Conservation (phyloP, 2,888 invertebrate species). For the Phania funesta region DNA sequence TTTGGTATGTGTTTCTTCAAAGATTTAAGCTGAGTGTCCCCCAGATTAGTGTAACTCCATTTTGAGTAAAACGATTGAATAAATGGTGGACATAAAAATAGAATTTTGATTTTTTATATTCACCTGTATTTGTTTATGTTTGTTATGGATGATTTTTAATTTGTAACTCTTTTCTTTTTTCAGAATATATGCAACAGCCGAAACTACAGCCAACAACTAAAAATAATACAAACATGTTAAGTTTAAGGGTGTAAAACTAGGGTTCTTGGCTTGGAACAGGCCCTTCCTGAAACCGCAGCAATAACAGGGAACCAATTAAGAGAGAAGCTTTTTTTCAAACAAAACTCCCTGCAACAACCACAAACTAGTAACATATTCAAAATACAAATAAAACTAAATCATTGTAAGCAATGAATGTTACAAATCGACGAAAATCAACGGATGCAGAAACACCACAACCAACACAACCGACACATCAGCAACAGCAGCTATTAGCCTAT, state of each 20-base stretch:
- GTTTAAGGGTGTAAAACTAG: slow-evolving; percentile 12
- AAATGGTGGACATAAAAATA: no score
- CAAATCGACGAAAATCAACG: slow-evolving; percentile 70
- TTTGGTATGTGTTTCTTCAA: no score
- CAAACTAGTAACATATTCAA: slow-evolving; percentile 1
- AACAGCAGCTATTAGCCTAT: slow-evolving; percentile 57
- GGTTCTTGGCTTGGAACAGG: slow-evolving; percentile 9
- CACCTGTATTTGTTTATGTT: no score
- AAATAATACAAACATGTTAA: slow-evolving; percentile 32
- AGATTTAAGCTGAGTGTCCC: no score
- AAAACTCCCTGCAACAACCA: not conserved
- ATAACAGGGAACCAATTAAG: slow-evolving; percentile 5
- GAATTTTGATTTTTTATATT: no score
- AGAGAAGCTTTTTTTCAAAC: not conserved
- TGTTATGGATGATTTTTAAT: no score
- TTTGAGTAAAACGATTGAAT: no score
- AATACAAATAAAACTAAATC: slow-evolving; percentile 21
- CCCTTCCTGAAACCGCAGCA: not conserved
- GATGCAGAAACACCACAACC: slow-evolving; percentile 65
- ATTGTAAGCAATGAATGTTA: slow-evolving; percentile 74
- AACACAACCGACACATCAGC: slow-evolving; percentile 56
- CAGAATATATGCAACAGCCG: slow-evolving; percentile 23
- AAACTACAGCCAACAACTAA: not conserved
- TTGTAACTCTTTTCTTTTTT: slow-evolving; percentile 3
- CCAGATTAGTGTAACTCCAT: no score